Percentiles rank a stretch among this genome's conserved stretches.
phyloP scores from a whole-genome alignment of 92 coral and sea anemone genomes.

The Porites divaricata region DNA sequence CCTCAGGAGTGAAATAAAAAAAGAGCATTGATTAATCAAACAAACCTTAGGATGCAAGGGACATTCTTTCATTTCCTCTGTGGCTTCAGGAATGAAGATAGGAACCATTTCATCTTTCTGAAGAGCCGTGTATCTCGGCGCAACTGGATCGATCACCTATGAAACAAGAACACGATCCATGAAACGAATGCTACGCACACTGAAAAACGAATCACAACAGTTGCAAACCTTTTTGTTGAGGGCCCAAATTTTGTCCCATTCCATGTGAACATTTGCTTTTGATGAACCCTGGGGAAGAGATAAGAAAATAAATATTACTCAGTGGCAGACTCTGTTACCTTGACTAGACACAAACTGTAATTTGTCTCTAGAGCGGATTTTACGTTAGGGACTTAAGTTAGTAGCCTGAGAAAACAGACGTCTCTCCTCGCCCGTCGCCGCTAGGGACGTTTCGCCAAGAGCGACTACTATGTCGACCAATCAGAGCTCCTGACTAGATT shows the following conservation, averaged over 20 bases:
- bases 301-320: neutral
- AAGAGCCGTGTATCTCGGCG: conserved; percentile 96
- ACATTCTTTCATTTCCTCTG: conserved; percentile 72
- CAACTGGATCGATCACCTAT: conserved; percentile 94
- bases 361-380: too few species aligned
- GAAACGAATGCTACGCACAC: neutral
- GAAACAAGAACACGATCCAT: neutral
- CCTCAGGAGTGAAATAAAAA: neutral
- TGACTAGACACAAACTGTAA: too few species aligned
- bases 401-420: too few species aligned
- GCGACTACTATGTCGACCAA: too few species aligned
- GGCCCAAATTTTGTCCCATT: conserved; percentile 99
- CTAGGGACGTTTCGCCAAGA: too few species aligned
- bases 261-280: conserved; percentile 98
- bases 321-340: too few species aligned
- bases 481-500: too few species aligned
- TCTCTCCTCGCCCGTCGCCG: too few species aligned
- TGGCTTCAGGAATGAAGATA: conserved; percentile 68
- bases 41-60: conserved; percentile 93
- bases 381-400: too few species aligned
- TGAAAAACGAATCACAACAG: neutral
- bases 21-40: neutral
- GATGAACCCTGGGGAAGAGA: conserved; percentile 79
- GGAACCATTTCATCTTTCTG: conserved; percentile 75
- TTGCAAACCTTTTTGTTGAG: conserved; percentile 89